Evolutionary conservation across 2,113 vertebrate species (phyloP).

Genomic region (Crotalus viridis): DNA sequence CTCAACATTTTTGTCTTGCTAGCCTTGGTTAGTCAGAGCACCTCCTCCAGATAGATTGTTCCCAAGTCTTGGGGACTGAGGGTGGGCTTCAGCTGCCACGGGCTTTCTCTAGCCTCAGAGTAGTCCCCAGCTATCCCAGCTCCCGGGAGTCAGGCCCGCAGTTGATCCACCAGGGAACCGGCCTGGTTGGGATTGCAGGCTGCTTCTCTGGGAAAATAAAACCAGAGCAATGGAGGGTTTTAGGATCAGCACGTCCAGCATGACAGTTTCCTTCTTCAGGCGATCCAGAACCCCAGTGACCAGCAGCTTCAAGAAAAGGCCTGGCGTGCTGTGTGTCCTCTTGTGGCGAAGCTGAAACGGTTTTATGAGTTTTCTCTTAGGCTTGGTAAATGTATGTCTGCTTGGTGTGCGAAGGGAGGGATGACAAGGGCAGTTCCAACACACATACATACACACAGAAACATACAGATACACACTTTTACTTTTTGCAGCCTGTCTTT

Average conservation of each 20-base stretch:
- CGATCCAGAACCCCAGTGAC: slow-evolving; percentile 89
- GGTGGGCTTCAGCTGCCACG: background rate
- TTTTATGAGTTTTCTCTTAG: slow-evolving; percentile 92
- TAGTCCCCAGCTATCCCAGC: background rate
- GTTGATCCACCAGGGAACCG: background rate
- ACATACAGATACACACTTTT: background rate
- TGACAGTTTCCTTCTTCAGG: slow-evolving; percentile 59
- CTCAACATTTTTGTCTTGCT: background rate
- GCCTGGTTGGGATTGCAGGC: background rate
- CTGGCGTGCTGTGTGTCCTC: slow-evolving; percentile 89
- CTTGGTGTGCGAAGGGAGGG: background rate
- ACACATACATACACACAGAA: too few relatives aligned
- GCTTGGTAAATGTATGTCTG: slow-evolving; percentile 71
- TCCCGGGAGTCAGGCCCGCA: too few relatives aligned
- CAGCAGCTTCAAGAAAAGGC: slow-evolving; percentile 88
- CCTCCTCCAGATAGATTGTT: background rate
- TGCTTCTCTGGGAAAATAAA: background rate
- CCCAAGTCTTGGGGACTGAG: background rate
- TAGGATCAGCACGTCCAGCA: background rate
- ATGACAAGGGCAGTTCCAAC: background rate
- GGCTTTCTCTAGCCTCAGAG: background rate
- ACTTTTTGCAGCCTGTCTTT: background rate
- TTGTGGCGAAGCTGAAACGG: slow-evolving; percentile 90
- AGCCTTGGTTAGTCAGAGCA: background rate
- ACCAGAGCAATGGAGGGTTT: too few relatives aligned